Evolutionary conservation across 2,113 vertebrate genomes (phyloP).

Genomic region (Indicator maculatus): DNA sequence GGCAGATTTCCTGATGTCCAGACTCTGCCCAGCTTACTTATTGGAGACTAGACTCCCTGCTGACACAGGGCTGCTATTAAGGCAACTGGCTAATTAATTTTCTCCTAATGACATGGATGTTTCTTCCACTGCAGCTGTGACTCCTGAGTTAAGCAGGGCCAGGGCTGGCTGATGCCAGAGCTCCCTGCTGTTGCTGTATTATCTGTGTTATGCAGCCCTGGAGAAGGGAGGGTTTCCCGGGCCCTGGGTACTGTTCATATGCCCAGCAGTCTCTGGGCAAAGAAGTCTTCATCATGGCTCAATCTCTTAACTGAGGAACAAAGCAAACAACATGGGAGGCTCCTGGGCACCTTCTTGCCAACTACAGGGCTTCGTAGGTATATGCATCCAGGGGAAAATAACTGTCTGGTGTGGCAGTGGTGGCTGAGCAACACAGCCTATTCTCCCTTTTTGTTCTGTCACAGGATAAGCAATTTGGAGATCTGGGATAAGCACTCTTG

Average conservation of each 20-base stretch:
- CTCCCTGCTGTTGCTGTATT: constrained; percentile 1
- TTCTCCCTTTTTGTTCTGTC: neutral
- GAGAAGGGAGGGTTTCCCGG: neutral
- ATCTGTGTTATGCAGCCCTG: neutral
- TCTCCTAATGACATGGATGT: neutral
- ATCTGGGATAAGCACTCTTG: neutral
- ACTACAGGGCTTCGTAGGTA: neutral
- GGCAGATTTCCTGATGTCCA: neutral
- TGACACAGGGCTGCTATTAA: neutral
- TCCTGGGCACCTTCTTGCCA: neutral
- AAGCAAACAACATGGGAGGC: neutral
- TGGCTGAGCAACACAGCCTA: neutral
- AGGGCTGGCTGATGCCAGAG: constrained; percentile 17
- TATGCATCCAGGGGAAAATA: neutral
- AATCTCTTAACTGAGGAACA: neutral
- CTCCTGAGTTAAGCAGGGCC: neutral
- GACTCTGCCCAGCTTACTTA: neutral
- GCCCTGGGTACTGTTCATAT: neutral
- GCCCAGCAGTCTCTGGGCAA: neutral
- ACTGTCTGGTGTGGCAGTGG: neutral
- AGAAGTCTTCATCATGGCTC: neutral
- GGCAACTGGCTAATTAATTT: constrained; percentile 45
- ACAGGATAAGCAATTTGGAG: neutral
- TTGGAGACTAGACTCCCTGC: neutral
- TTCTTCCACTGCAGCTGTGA: constrained; percentile 45